phyloP scores from a whole-genome alignment of 2,888 invertebrate species.

The Cinara cedri region DNA sequence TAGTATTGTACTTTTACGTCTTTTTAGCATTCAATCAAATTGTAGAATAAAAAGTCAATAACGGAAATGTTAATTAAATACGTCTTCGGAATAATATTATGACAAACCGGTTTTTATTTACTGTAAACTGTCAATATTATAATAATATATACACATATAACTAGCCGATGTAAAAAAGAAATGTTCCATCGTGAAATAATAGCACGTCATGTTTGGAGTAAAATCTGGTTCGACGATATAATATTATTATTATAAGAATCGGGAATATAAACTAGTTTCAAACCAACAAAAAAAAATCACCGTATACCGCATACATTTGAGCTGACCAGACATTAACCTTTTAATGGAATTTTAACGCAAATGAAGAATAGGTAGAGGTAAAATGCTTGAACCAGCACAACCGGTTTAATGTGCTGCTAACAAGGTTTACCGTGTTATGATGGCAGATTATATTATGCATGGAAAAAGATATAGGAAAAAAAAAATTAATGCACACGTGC shows the following conservation, averaged over 20 bases:
- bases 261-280: not conserved
- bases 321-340: constrained; percentile 18
- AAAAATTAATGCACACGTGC: constrained; percentile 41
- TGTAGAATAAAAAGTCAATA: constrained; percentile 13
- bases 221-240: constrained; percentile 2
- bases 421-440: constrained; percentile 31
- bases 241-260: not conserved
- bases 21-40: too few species aligned
- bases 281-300: not conserved
- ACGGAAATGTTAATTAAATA: constrained; percentile 28
- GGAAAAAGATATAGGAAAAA: constrained; percentile 15
- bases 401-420: constrained; percentile 51
- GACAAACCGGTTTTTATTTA: constrained; percentile 21
- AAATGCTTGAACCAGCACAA: constrained; percentile 37
- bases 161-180: constrained; percentile 3
- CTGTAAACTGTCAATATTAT: constrained; percentile 9
- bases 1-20: too few species aligned
- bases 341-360: constrained; percentile 40
- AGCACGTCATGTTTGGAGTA: constrained; percentile 14
- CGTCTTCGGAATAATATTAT: not conserved
- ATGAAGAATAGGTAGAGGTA: not conserved
- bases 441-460: constrained; percentile 51
- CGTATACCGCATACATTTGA: not conserved
- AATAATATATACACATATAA: too few species aligned
- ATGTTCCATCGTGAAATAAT: constrained; percentile 5